phyloP scores from a whole-genome alignment of 2,113 vertebrate species.

The Phylloscopus trochiloides region DNA sequence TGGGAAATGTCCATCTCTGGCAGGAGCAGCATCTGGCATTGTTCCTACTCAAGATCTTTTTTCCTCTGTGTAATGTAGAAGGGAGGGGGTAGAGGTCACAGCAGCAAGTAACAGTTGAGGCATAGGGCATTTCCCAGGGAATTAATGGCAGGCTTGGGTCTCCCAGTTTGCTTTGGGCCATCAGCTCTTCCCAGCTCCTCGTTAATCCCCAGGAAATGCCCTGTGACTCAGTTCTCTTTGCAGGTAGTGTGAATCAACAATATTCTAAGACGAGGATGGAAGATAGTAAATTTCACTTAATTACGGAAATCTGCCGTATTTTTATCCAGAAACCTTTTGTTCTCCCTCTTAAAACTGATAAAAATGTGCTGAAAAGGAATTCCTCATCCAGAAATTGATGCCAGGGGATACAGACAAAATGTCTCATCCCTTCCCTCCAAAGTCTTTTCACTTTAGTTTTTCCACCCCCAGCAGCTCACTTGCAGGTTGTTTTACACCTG shows the following conservation, averaged over 20 bases:
- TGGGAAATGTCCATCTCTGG: neutral
- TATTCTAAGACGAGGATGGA: neutral
- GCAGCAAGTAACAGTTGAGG: neutral
- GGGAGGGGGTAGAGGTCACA: neutral
- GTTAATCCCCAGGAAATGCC: neutral
- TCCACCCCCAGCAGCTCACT: neutral
- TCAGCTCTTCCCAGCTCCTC: neutral
- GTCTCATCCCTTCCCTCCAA: neutral
- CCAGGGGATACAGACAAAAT: neutral
- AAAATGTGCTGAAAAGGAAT: neutral
- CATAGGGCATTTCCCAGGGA: neutral
- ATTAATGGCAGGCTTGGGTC: neutral
- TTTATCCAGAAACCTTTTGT: neutral
- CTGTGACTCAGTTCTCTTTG: neutral
- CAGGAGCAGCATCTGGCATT: neutral
- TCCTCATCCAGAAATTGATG: neutral
- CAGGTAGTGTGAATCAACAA: neutral
- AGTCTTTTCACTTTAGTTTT: neutral
- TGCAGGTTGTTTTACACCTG: neutral
- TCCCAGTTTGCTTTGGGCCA: conserved; percentile 9
- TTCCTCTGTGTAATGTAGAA: neutral
- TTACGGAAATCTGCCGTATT: neutral
- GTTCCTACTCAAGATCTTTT: neutral
- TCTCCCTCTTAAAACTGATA: neutral
- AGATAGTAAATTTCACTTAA: neutral